A percentile compares a stretch with the other conserved stretches of the same genome.
Evolutionary conservation across 2,113 vertebrate species (phyloP).

Genomic region (Carollia perspicillata): DNA sequence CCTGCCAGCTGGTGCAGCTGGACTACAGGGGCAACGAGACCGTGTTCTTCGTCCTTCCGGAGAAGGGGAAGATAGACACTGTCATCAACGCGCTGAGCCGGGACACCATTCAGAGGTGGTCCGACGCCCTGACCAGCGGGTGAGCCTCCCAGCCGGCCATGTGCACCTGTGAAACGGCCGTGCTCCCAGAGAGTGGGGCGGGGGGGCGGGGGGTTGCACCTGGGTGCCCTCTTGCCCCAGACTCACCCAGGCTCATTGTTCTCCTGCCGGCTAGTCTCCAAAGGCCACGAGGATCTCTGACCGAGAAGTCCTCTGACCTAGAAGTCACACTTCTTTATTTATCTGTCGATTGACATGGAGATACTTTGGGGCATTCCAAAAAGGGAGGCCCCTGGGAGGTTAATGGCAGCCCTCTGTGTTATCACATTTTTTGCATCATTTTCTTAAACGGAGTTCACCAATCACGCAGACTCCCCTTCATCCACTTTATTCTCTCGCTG

Average conservation of each 20-base stretch:
- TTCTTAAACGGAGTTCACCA: not conserved
- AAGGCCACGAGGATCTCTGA: not conserved
- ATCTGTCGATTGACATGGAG: not conserved
- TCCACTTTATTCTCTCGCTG: not conserved
- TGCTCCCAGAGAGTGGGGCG: not conserved
- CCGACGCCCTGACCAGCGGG: constrained; percentile 56
- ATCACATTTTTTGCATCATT: not conserved
- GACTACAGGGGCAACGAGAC: constrained; percentile 80
- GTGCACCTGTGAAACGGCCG: fast-evolving
- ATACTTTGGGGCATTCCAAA: not conserved
- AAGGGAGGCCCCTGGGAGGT: not conserved
- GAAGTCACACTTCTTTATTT: not conserved
- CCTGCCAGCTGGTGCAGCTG: constrained; percentile 77
- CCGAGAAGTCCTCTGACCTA: not conserved
- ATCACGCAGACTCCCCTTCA: not conserved
- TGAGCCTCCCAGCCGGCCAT: constrained; percentile 55
- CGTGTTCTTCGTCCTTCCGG: constrained; percentile 86
- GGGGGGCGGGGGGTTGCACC: no score
- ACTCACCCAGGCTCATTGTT: not conserved
- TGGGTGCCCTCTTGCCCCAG: not conserved
- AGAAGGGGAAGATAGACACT: constrained; percentile 67
- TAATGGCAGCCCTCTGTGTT: not conserved
- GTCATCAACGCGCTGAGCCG: constrained; percentile 66
- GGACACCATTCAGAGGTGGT: constrained; percentile 72
- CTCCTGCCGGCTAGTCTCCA: not conserved